Evolutionary conservation across 2,113 vertebrate species (phyloP).

Genomic region (Neogobius melanostomus): DNA sequence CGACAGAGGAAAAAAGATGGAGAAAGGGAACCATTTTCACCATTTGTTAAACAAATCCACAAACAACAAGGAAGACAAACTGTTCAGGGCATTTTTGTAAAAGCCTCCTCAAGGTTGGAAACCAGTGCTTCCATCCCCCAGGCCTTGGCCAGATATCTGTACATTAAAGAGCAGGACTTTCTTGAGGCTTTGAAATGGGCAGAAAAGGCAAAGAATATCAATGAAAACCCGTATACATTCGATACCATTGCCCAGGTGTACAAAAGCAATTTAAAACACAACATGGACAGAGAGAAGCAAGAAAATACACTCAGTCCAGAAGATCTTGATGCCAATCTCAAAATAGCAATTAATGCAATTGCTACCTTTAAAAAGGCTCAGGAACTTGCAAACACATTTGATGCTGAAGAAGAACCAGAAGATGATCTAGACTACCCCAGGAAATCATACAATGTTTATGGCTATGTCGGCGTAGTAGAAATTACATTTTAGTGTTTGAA

Average conservation of each 20-base stretch:
- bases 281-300: constrained; percentile 40
- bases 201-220: constrained; percentile 74
- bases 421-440: constrained; percentile 52
- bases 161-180: constrained; percentile 46
- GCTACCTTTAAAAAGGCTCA: constrained; percentile 77
- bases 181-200: constrained; percentile 58
- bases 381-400: constrained; percentile 49
- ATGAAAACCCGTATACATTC: constrained; percentile 74
- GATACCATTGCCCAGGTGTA: constrained; percentile 81
- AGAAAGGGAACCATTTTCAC: constrained; percentile 52
- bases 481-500: constrained; percentile 71
- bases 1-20: constrained; percentile 49
- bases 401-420: constrained; percentile 24
- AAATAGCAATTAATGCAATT: constrained; percentile 67
- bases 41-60: constrained; percentile 53
- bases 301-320: constrained; percentile 37
- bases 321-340: constrained; percentile 56
- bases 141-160: constrained; percentile 64
- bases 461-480: constrained; percentile 77
- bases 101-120: constrained; percentile 51
- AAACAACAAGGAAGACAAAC: constrained; percentile 20
- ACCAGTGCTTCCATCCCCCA: constrained; percentile 52
- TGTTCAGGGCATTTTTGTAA: constrained; percentile 54
- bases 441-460: constrained; percentile 74
- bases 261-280: constrained; percentile 74